Percentiles rank a stretch among this genome's conserved stretches.
Evolutionary conservation across 2,888 invertebrate genomes (phyloP).

Genomic region (Drosophila rubida): DNA sequence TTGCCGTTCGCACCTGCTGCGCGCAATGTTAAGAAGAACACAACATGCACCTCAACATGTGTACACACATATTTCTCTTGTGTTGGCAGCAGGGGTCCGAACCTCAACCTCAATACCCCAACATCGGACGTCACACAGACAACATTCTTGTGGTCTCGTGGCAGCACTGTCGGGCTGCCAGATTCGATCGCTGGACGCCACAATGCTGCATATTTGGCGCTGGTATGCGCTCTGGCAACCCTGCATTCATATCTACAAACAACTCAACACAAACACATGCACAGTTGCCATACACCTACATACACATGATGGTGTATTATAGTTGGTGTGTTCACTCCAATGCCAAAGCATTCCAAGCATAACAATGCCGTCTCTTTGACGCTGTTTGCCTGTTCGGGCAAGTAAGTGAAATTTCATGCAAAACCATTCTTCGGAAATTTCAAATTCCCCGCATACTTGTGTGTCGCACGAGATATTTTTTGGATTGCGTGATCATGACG

Average conservation of each 20-base stretch:
- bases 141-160: slow-evolving; percentile 49
- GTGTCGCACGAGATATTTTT: slow-evolving; percentile 53
- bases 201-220: slow-evolving; percentile 27
- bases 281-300: neutral
- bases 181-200: slow-evolving; percentile 57
- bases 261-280: neutral
- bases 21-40: slow-evolving; percentile 46
- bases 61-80: slow-evolving; percentile 22
- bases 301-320: neutral
- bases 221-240: slow-evolving; percentile 57
- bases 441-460: slow-evolving; percentile 81
- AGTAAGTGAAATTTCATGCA: slow-evolving; percentile 83
- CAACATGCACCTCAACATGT: slow-evolving; percentile 13
- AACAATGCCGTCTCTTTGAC: slow-evolving; percentile 69
- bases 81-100: slow-evolving; percentile 18
- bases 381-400: slow-evolving; percentile 81
- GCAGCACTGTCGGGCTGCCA: slow-evolving; percentile 63
- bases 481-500: slow-evolving; percentile 38
- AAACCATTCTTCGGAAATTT: slow-evolving; percentile 82
- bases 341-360: slow-evolving; percentile 73
- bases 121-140: slow-evolving; percentile 28
- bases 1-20: slow-evolving; percentile 44
- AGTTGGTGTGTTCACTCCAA: slow-evolving; percentile 20
- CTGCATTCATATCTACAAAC: slow-evolving; percentile 28
- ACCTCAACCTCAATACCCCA: slow-evolving; percentile 27